These are phyloP conservation scores for Epizoanthus scotinus DNA, from an alignment of 92 coral and sea anemone genomes.

Conservation along the genomic window DNA sequence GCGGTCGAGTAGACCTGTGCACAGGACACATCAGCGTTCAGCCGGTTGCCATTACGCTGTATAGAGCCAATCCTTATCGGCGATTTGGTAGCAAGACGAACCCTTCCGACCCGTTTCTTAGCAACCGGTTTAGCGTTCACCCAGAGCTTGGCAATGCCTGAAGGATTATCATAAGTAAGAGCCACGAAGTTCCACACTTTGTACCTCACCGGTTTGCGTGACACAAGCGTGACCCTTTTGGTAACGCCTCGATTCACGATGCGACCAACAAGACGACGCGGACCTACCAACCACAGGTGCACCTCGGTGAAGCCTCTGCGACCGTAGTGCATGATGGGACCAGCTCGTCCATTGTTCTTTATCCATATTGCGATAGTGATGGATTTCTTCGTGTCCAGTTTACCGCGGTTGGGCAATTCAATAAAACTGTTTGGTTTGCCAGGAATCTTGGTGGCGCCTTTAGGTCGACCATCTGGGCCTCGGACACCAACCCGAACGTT, in stretches of 20 bases:
- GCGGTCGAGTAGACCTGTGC: slow-evolving; percentile 72
- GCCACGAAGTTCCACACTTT: slow-evolving; percentile 77
- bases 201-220: slow-evolving; percentile 40
- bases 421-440: slow-evolving; percentile 75
- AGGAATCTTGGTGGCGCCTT: slow-evolving; percentile 51
- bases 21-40: slow-evolving; percentile 74
- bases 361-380: slow-evolving; percentile 73
- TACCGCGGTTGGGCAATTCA: slow-evolving; percentile 65
- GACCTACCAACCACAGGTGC: slow-evolving; percentile 66
- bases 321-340: slow-evolving; percentile 70
- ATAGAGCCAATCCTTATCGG: slow-evolving; percentile 75
- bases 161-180: slow-evolving; percentile 61
- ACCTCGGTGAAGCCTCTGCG: slow-evolving; percentile 56
- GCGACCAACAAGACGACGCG: slow-evolving; percentile 58
- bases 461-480: slow-evolving; percentile 78
- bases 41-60: slow-evolving; percentile 54
- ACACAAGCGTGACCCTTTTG: slow-evolving; percentile 43
- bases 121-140: slow-evolving; percentile 63
- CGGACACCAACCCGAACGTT: slow-evolving; percentile 48
- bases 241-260: slow-evolving; percentile 52
- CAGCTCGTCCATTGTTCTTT: slow-evolving; percentile 51
- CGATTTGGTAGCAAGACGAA: slow-evolving; percentile 54
- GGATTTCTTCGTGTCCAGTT: slow-evolving; percentile 64
- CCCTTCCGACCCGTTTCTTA: slow-evolving; percentile 52
- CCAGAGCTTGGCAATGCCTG: slow-evolving; percentile 71